These are phyloP conservation scores for Cynoglossus semilaevis DNA, from an alignment of 2,113 vertebrate species.

Conservation along the genomic window DNA sequence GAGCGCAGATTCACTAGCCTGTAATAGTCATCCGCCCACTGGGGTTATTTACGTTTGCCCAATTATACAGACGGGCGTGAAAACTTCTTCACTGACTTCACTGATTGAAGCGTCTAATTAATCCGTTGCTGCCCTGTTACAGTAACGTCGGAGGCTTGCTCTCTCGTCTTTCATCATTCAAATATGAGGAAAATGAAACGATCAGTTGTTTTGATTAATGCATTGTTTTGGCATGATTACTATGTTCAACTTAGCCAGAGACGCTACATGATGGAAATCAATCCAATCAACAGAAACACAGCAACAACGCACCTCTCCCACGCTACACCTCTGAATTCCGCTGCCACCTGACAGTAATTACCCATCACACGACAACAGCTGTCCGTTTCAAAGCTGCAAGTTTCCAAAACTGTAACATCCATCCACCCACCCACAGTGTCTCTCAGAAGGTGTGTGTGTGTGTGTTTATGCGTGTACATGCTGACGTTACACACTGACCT, in stretches of 20 bases:
- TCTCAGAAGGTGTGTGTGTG: neutral
- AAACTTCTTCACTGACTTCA: neutral
- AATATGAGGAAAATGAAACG: neutral
- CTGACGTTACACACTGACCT: slow-evolving; percentile 71
- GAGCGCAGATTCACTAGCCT: neutral
- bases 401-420: slow-evolving; percentile 2
- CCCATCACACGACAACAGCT: slow-evolving; percentile 17
- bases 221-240: neutral
- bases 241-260: too few relatives aligned
- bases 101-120: neutral
- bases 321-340: neutral
- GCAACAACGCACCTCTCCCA: neutral
- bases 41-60: neutral
- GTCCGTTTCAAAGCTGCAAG: slow-evolving; percentile 1
- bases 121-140: neutral
- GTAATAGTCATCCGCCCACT: neutral
- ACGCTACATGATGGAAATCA: too few relatives aligned
- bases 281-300: too few relatives aligned
- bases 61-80: neutral
- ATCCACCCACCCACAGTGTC: neutral
- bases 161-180: neutral
- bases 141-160: neutral
- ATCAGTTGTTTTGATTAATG: neutral
- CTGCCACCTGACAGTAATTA: slow-evolving; percentile 2
- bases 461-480: neutral